Conservation (phyloP, 2,113 vertebrate genomes). For the Hymenochirus boettgeri region DNA sequence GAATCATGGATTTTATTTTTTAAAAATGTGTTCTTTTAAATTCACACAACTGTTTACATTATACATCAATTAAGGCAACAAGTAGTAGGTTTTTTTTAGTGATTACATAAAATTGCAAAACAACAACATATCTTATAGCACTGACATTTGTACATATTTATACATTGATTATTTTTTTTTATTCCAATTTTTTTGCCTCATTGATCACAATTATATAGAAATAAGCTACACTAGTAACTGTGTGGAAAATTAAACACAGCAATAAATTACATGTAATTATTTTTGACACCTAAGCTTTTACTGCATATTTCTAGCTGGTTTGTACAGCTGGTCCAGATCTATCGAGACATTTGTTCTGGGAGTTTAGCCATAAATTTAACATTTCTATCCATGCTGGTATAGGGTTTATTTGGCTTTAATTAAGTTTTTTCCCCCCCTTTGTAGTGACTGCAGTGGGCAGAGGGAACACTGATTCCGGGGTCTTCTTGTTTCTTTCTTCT, state of each 20-base stretch:
- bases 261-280: conserved; percentile 2
- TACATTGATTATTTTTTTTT: no score
- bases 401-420: background rate
- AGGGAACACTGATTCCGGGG: no score
- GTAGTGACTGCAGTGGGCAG: background rate
- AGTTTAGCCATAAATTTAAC: background rate
- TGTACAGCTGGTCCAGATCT: background rate
- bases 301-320: background rate
- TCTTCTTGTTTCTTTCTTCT: no score
- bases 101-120: no score
- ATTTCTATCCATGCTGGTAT: background rate
- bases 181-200: background rate
- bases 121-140: no score
- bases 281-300: background rate
- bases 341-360: background rate
- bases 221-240: background rate
- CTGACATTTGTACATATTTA: no score
- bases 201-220: background rate
- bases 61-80: no score
- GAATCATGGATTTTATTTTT: no score
- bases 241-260: conserved; percentile 1
- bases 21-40: no score
- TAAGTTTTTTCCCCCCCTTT: no score
- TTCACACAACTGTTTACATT: no score
- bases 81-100: no score